Evolutionary conservation across 2,113 vertebrate species (phyloP).

Genomic region (Chionodraco myersi): DNA sequence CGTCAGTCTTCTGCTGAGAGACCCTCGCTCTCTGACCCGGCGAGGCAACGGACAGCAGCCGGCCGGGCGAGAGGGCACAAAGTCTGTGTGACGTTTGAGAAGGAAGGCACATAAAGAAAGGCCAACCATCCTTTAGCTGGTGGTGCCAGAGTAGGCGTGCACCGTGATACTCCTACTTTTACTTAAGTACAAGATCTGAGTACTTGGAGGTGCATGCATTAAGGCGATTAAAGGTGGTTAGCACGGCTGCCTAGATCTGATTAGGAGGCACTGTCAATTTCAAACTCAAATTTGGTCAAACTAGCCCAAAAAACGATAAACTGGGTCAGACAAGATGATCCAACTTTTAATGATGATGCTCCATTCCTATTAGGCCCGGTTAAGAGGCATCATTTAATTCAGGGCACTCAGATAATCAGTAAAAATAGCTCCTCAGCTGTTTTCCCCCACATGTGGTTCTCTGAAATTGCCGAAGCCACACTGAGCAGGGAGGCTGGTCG

Average conservation of each 20-base stretch:
- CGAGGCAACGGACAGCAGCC: slow-evolving; percentile 32
- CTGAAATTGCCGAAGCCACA: slow-evolving; percentile 21
- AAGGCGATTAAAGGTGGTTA: slow-evolving; percentile 17
- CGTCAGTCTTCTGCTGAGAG: slow-evolving; percentile 65
- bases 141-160: background rate
- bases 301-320: slow-evolving; percentile 5
- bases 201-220: slow-evolving; percentile 4
- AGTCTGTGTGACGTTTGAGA: slow-evolving; percentile 42
- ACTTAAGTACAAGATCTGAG: too few species aligned
- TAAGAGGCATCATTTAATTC: slow-evolving; percentile 41
- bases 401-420: slow-evolving; percentile 52
- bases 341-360: slow-evolving; percentile 24
- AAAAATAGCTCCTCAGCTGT: slow-evolving; percentile 43
- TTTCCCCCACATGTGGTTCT: slow-evolving; percentile 4
- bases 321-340: slow-evolving; percentile 20
- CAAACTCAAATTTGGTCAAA: slow-evolving; percentile 18
- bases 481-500: background rate
- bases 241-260: background rate
- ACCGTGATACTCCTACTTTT: too few species aligned
- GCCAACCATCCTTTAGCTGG: slow-evolving; percentile 21
- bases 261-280: slow-evolving; percentile 1
- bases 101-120: slow-evolving; percentile 34
- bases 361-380: slow-evolving; percentile 24
- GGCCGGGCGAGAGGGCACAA: slow-evolving; percentile 34
- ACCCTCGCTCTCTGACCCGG: slow-evolving; percentile 42